A percentile compares a stretch with the other conserved stretches of the same genome.
These are phyloP conservation scores for Hyphantria cunea DNA, from an alignment of 1,140 invertebrate genomes.

Conservation along the genomic window DNA sequence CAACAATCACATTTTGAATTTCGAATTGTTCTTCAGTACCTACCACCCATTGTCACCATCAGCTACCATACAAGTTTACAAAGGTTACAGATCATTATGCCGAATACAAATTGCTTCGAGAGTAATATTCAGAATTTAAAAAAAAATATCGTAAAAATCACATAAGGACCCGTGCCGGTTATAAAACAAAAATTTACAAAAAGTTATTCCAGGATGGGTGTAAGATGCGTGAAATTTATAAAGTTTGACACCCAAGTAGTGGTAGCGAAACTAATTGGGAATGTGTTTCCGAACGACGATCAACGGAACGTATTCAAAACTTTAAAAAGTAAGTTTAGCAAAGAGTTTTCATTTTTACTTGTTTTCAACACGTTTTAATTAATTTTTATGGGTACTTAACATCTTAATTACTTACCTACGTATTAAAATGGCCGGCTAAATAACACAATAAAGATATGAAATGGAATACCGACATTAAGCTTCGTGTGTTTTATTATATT, in stretches of 20 bases:
- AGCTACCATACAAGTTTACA: conserved; percentile 22
- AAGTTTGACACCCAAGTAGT: conserved; percentile 40
- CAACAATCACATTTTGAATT: conserved; percentile 11
- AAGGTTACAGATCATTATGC: conserved; percentile 15
- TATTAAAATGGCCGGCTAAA: no score
- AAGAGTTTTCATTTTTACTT: not conserved
- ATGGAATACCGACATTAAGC: no score
- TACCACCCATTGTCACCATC: conserved; percentile 16
- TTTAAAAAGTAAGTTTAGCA: not conserved
- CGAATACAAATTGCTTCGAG: conserved; percentile 11
- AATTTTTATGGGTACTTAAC: not conserved
- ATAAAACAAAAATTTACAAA: conserved; percentile 33
- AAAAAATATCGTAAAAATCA: conserved; percentile 35
- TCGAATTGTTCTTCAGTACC: conserved; percentile 1
- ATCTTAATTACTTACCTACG: no score
- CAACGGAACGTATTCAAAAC: not conserved
- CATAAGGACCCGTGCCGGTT: conserved; percentile 32
- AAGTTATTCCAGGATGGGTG: conserved; percentile 29
- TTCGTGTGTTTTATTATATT: no score
- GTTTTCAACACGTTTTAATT: not conserved
- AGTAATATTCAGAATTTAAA: conserved; percentile 13
- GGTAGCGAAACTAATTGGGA: conserved; percentile 25
- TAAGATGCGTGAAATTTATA: conserved; percentile 40
- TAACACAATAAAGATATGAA: no score
- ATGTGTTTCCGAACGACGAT: conserved; percentile 9